Percentiles rank a stretch among this genome's conserved stretches.
Conservation (phyloP, 2,113 vertebrate species). For the Pterophyllum scalare region DNA sequence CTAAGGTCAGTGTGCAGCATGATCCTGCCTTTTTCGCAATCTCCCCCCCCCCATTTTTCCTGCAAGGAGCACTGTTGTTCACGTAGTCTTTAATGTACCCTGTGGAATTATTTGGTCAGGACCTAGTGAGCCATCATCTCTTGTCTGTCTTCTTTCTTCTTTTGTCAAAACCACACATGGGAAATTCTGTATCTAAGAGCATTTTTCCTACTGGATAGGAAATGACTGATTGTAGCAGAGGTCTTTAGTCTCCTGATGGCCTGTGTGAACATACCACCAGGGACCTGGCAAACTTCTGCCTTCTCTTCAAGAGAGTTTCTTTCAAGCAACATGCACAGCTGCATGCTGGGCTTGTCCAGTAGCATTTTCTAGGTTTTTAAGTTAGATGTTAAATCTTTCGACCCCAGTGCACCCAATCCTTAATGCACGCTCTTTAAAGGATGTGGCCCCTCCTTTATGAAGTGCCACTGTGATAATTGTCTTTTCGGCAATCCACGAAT, state of each 20-base stretch:
- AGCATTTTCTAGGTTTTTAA: background rate
- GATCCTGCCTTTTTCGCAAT: background rate
- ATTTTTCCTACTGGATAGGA: background rate
- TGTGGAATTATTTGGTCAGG: background rate
- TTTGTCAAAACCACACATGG: background rate
- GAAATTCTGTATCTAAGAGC: background rate
- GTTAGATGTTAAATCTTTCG: background rate
- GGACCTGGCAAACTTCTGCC: background rate
- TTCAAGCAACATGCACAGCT: background rate
- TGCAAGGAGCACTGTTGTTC: background rate
- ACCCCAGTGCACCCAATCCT: background rate
- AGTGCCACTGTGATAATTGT: background rate
- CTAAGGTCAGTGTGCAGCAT: background rate
- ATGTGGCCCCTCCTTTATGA: background rate
- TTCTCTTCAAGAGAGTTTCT: background rate
- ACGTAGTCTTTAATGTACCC: no score
- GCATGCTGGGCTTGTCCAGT: background rate
- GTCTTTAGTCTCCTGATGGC: background rate
- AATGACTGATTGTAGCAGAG: background rate
- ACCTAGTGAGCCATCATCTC: background rate
- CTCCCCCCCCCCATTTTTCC: background rate
- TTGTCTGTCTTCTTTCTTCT: background rate
- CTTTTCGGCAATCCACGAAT: background rate
- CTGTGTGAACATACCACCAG: constrained; percentile 1
- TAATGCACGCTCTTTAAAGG: background rate